Percentiles rank a stretch among this genome's conserved stretches.
phyloP scores from a whole-genome alignment of 2,113 vertebrate genomes.

The Chionodraco myersi region DNA sequence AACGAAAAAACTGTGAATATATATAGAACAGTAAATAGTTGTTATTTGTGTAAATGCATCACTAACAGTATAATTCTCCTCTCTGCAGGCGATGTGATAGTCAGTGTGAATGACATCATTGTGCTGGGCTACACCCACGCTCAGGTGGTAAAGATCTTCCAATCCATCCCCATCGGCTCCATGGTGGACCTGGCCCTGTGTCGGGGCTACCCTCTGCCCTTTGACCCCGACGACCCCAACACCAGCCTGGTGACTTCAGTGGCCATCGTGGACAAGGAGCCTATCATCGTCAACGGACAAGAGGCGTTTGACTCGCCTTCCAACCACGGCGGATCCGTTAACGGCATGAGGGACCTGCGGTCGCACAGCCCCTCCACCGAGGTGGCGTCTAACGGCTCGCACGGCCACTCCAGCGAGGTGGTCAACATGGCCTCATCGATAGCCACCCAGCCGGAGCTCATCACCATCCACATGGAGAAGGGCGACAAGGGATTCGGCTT shows the following conservation, averaged over 20 bases:
- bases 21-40: not conserved
- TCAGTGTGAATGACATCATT: constrained; percentile 96
- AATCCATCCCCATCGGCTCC: constrained; percentile 98
- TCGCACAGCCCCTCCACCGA: constrained; percentile 91
- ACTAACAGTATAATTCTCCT: constrained; percentile 16
- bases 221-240: constrained; percentile 98
- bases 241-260: constrained; percentile 98
- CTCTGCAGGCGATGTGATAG: constrained; percentile 93
- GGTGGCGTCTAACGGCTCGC: constrained; percentile 87
- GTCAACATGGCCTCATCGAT: constrained; percentile 96
- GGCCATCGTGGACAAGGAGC: constrained; percentile 97
- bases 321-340: constrained; percentile 76
- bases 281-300: constrained; percentile 96
- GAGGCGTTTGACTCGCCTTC: constrained; percentile 91
- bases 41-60: not conserved
- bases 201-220: constrained; percentile 97
- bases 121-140: constrained; percentile 98
- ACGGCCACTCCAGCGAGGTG: constrained; percentile 91
- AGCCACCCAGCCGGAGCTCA: constrained; percentile 96
- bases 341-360: constrained; percentile 86
- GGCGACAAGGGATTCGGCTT: constrained; percentile 98
- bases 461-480: constrained; percentile 98
- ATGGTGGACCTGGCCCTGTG: constrained; percentile 97
- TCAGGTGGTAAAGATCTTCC: constrained; percentile 99
- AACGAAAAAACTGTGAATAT: not conserved